A percentile compares a stretch with the other conserved stretches of the same genome.
Evolutionary conservation across 2,888 invertebrate species (phyloP).

Genomic region (Sisyra nigra): DNA sequence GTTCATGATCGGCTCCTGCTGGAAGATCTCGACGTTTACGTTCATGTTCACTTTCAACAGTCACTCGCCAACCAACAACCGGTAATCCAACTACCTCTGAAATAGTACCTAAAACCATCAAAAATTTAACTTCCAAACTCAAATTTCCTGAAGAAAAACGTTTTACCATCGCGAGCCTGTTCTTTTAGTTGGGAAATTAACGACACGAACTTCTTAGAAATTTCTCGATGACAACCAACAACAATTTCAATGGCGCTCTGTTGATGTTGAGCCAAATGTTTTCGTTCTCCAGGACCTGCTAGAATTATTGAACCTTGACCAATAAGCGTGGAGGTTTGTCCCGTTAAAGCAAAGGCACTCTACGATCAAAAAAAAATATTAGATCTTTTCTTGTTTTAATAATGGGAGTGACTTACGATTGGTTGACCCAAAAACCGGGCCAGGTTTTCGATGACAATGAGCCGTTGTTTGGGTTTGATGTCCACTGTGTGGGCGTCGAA

Average conservation of each 20-base stretch:
- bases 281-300: constrained; percentile 34
- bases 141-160: background rate
- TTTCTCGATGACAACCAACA: constrained; percentile 59
- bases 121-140: background rate
- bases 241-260: constrained; percentile 34
- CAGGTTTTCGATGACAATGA: constrained; percentile 50
- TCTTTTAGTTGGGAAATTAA: constrained; percentile 51
- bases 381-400: constrained; percentile 1
- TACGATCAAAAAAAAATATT: constrained; percentile 18
- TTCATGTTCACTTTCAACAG: constrained; percentile 26
- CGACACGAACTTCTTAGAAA: constrained; percentile 48
- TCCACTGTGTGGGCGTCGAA: constrained; percentile 47
- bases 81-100: constrained; percentile 50
- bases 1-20: constrained; percentile 16
- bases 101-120: constrained; percentile 27
- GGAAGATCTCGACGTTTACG: constrained; percentile 20
- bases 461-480: constrained; percentile 44
- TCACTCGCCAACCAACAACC: constrained; percentile 54
- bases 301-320: constrained; percentile 30
- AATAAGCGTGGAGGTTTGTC: constrained; percentile 24
- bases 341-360: constrained; percentile 35
- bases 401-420: constrained; percentile 33
- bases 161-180: constrained; percentile 52
- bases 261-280: constrained; percentile 27
- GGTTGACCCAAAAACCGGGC: constrained; percentile 54